A percentile compares a stretch with the other conserved stretches of the same genome.
Conservation (phyloP, 35 echinoderm and acorn worm genomes). For the Chiridota heheva region DNA sequence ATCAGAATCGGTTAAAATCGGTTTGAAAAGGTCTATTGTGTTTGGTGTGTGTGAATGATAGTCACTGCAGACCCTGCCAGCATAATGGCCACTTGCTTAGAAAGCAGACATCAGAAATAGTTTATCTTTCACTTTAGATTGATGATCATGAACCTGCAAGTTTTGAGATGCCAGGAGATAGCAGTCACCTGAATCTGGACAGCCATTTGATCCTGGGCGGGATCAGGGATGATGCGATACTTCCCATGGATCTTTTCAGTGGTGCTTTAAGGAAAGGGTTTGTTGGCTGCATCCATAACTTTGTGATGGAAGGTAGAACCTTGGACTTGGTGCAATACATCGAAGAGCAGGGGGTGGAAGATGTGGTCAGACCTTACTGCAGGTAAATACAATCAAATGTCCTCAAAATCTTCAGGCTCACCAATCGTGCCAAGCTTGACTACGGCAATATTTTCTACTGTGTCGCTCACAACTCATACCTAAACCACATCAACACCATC, state of each 20-base stretch:
- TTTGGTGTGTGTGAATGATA: too few relatives aligned
- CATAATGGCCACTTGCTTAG: too few relatives aligned
- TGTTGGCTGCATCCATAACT: conserved; percentile 85
- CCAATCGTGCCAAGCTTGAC: too few relatives aligned
- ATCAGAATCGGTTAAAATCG: too few relatives aligned
- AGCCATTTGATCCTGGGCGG: conserved; percentile 75
- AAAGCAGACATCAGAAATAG: too few relatives aligned
- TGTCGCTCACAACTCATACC: too few relatives aligned
- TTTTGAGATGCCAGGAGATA: conserved; percentile 62
- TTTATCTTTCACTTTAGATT: neutral
- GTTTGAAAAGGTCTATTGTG: too few relatives aligned
- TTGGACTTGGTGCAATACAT: conserved; percentile 62
- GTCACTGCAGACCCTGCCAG: too few relatives aligned
- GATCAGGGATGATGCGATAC: conserved; percentile 34
- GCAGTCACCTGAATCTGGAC: conserved; percentile 69
- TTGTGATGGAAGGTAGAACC: conserved; percentile 58
- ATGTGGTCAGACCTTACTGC: conserved; percentile 61
- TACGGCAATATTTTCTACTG: too few relatives aligned
- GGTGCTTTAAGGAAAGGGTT: conserved; percentile 66
- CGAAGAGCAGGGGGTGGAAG: conserved; percentile 31
- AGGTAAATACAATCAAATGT: conserved; percentile 23
- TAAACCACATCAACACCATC: too few relatives aligned
- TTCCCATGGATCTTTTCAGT: conserved; percentile 81
- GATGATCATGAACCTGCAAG: neutral
- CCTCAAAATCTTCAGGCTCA: too few relatives aligned